Percentiles rank a stretch among this genome's conserved stretches.
Evolutionary conservation across 2,113 vertebrate species (phyloP).

Genomic region (Callipepla squamata): DNA sequence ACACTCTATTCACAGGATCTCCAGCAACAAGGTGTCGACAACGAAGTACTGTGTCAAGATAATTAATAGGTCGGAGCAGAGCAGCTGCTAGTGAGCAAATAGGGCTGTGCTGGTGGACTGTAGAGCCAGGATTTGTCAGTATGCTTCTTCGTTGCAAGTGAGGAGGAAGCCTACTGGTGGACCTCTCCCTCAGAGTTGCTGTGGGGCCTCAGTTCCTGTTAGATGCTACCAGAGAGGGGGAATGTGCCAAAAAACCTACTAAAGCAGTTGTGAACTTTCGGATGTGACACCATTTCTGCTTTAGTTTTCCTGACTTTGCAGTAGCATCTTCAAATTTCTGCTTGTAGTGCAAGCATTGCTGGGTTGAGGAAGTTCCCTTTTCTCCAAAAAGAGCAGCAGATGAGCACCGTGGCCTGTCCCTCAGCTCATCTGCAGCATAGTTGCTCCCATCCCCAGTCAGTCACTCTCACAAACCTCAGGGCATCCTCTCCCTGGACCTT

Average conservation of each 20-base stretch:
- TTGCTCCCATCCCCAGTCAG: background rate
- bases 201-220: background rate
- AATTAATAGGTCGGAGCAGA: background rate
- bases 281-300: background rate
- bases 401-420: background rate
- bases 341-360: background rate
- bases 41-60: background rate
- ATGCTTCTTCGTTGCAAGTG: background rate
- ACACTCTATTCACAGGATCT: rapidly evolving
- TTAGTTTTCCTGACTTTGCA: background rate
- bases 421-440: background rate
- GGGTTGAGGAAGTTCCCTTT: background rate
- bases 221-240: background rate
- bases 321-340: background rate
- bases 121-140: background rate
- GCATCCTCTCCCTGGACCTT: background rate
- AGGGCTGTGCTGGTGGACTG: background rate
- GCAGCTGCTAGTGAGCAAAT: background rate
- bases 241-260: background rate
- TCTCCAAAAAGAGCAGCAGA: background rate
- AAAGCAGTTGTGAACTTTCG: background rate
- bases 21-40: background rate
- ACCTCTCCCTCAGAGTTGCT: background rate
- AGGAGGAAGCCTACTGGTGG: background rate
- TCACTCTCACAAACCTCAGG: background rate